Conservation (phyloP, 1,140 invertebrate genomes). For the Dendroctonus ponderosae region DNA sequence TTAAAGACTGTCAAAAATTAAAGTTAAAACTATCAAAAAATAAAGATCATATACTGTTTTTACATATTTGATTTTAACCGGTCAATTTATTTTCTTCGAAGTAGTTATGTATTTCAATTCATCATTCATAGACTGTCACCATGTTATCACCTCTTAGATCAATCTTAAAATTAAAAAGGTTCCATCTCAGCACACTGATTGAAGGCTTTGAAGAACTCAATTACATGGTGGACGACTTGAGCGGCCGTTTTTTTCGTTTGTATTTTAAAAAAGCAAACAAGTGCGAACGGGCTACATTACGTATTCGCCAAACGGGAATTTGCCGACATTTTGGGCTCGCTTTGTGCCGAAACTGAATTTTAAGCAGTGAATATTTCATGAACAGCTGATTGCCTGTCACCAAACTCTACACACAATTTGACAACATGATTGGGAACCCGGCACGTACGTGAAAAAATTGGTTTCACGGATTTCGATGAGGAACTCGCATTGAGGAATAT, state of each 20-base stretch:
- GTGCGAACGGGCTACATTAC: slow-evolving; percentile 27
- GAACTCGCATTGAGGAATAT: neutral
- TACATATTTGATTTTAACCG: neutral
- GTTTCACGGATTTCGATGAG: too few species aligned
- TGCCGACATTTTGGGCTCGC: slow-evolving; percentile 34
- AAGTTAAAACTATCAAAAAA: neutral
- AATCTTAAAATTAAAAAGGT: neutral
- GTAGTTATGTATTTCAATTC: neutral
- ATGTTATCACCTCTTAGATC: neutral
- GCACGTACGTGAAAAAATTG: slow-evolving; percentile 33
- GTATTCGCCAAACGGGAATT: slow-evolving; percentile 37
- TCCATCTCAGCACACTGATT: slow-evolving; percentile 5
- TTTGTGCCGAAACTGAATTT: slow-evolving; percentile 42
- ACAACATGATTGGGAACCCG: slow-evolving; percentile 41
- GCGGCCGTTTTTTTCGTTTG: slow-evolving; percentile 3
- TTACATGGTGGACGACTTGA: slow-evolving; percentile 19
- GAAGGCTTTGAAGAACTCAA: slow-evolving; percentile 22
- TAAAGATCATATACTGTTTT: neutral
- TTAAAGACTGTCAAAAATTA: neutral
- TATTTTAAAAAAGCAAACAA: slow-evolving; percentile 22
- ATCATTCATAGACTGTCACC: neutral
- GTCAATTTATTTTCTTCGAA: neutral
- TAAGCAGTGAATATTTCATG: slow-evolving; percentile 43
- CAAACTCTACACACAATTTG: slow-evolving; percentile 41
- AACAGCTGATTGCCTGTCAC: slow-evolving; percentile 40